Evolutionary conservation across 2,113 vertebrate species (phyloP).

Genomic region (Glaucomys volans): DNA sequence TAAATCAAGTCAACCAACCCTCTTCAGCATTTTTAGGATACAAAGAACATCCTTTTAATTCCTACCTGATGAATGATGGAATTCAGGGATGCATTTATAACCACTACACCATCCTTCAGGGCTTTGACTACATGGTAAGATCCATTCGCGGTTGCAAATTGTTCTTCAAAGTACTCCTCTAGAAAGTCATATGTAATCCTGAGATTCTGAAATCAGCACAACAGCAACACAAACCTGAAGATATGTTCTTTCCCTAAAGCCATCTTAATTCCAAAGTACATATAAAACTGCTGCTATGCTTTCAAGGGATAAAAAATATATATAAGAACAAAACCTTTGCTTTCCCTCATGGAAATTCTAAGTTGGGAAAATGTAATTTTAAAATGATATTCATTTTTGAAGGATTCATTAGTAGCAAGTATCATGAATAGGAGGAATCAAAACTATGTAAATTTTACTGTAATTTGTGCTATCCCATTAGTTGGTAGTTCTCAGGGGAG

Average conservation of each 20-base stretch:
- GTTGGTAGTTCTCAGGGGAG: neutral
- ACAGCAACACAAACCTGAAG: neutral
- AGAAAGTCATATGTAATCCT: slow-evolving; percentile 66
- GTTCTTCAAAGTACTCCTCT: slow-evolving; percentile 72
- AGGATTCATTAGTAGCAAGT: slow-evolving; percentile 34
- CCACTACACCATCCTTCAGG: slow-evolving; percentile 67
- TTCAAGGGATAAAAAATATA: slow-evolving; percentile 21
- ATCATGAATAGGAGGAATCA: neutral
- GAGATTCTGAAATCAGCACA: slow-evolving; percentile 79
- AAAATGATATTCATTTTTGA: slow-evolving; percentile 40
- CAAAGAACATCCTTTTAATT: neutral
- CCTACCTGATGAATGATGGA: slow-evolving; percentile 80
- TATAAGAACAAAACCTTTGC: neutral
- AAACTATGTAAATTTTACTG: neutral
- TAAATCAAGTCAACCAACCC: neutral
- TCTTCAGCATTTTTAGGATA: neutral
- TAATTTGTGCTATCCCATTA: neutral
- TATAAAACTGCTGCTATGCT: neutral
- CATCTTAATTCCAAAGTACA: slow-evolving; percentile 30
- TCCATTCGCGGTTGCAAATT: slow-evolving; percentile 79
- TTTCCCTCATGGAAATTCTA: slow-evolving; percentile 3
- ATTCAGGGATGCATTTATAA: slow-evolving; percentile 78
- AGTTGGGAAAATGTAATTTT: neutral
- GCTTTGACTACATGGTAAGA: slow-evolving; percentile 80
- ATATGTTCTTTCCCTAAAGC: neutral